Evolutionary conservation across 2,797 vertebrate genomes (phyloP), one percentile per base, ranked within the genome.

Genomic region (Carapus acus): DNA sequence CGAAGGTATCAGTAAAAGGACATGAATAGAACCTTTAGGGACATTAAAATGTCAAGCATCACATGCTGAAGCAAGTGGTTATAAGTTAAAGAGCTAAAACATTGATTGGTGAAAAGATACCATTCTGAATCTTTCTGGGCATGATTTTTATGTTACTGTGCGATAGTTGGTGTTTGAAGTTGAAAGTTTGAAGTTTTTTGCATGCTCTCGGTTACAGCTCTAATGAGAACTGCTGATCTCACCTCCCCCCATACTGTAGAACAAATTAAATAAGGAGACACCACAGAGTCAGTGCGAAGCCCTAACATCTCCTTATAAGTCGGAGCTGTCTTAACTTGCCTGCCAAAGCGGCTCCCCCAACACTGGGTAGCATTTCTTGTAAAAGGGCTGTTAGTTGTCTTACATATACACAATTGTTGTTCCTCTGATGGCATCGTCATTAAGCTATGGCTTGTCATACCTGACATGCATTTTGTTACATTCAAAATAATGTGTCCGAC

Each of bases 251-350:
- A 50, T 56, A 43, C 49, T 69, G 55, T 55, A 62, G 56, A 65
- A 46, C 38, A 47, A 65, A 48, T 50, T 50, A 65, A 59, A 71
- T 36, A 55, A 54, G 68, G 44, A 49, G 54, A 53, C 21, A 44
- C 40, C 62, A 39, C 49, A 34, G 57, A 65, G 44, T 55, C 62
- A 33, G 61, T 43, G 65, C 66, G 37, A 20, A 64, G 58, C 59
- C 22, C 22, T 2, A 42, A 75, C 52, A 22, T 81, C 57, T 80
- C 86, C 86, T 88, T 87, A 87, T 88, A 86, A 76, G 83, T 83
- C 79, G 70, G 64, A 85, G 61, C 55, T 49, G 9, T 62, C 62
- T 66, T 40, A 54, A 43, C 54, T 40, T 68, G 50, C 66, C 51
- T 76, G 78, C 75, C 71, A 79, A 65, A 53, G 45, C 67, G 70